phyloP scores from a whole-genome alignment of 2,797 vertebrate genomes.

The Cacajao melanocephalus region DNA sequence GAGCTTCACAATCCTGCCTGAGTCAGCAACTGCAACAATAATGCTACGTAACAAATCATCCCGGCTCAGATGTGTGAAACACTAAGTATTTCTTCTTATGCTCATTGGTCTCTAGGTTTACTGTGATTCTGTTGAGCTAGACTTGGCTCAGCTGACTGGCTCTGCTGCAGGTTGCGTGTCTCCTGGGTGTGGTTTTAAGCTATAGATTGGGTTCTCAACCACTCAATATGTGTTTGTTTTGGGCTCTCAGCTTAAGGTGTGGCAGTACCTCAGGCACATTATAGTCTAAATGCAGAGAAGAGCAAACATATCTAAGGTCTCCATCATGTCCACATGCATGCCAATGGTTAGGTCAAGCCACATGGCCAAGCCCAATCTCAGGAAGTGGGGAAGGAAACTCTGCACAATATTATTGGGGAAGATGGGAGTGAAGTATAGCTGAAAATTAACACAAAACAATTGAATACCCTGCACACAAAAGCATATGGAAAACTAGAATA shows the following conservation, averaged over 20 bases:
- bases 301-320: fast-evolving
- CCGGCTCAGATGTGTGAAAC: neutral
- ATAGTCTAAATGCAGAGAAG: neutral
- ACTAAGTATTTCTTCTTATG: fast-evolving
- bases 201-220: neutral
- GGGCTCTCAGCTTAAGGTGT: too few species aligned
- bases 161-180: fast-evolving
- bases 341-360: neutral
- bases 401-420: fast-evolving
- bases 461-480: neutral
- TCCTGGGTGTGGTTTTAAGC: neutral
- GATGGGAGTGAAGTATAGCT: neutral
- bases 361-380: neutral
- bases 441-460: too few species aligned
- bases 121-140: neutral
- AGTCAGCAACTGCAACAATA: fast-evolving
- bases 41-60: fast-evolving
- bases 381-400: fast-evolving
- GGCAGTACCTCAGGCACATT: fast-evolving
- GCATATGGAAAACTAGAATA: neutral
- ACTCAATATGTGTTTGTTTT: fast-evolving
- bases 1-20: too few species aligned
- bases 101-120: neutral
- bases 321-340: fast-evolving
- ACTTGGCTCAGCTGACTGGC: fast-evolving